Base-by-base conservation (phyloP, 2,888 invertebrate genomes). In the Andrena flavipes region DNA sequence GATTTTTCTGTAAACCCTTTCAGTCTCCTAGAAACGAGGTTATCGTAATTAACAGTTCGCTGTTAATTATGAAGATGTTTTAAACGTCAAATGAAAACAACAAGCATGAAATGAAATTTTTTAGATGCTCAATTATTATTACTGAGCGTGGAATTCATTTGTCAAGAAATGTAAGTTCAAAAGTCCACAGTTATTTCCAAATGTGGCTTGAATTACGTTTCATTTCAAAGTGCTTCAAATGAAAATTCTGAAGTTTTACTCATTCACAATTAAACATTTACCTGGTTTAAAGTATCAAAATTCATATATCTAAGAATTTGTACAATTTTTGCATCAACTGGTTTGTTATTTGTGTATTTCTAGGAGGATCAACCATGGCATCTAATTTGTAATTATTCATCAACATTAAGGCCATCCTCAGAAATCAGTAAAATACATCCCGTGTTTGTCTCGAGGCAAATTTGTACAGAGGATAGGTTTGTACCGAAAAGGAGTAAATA, bases 401-500 rank as follows among this genome's bases (percentile, higher is more conserved):
- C 51, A 0, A 6, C 54, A 0, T n/a, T 8, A 6, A 60, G 30
- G 20, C 0, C 20, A 1, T 0, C 13, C 1, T 4, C 42, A 2
- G 30, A n/a, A 35, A 23, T 48, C 8, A n/a, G 13, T 1, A n/a
- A 7, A 20, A 16, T 5, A 0, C 13, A 35, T 26, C 20, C 51
- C 0, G 42, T 6, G 0, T 23, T 33, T 6, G 20, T 16, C 1
- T 26, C 54, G 16, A 79, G 20, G 7, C 29, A 68, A 59, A 42
- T 62, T 8, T 84, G 20, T 33, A 1, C 48, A 2, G 80, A 69
- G 0, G 92, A 92, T 35, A 86, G 92, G 84, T 92, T 92, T 76
- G 90, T 92, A 72, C 88, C 91, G 4, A 73, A 62, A 0, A 86
- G 91, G 49, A 69, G 71, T 2, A 84, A 85, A 8, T 74, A 88